These are phyloP conservation scores for Odontamblyopus lacepedii DNA, from an alignment of 2,797 vertebrate species.

Conservation along the genomic window DNA sequence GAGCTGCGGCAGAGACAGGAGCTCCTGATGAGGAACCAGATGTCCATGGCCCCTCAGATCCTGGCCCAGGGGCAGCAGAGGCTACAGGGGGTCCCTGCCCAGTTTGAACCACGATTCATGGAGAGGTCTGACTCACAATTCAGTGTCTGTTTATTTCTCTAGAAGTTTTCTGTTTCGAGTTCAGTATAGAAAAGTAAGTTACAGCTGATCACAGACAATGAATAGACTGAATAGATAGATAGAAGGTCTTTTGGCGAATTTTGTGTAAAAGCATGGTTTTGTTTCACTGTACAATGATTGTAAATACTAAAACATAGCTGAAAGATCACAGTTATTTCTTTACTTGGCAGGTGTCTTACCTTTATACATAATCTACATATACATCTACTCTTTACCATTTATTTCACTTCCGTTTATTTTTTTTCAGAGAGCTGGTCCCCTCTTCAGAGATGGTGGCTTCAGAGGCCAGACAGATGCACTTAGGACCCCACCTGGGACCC, in stretches of 20 bases:
- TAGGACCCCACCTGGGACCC: slow-evolving; percentile 83
- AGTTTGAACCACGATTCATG: slow-evolving; percentile 86
- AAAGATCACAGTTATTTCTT: too few species aligned
- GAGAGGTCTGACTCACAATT: slow-evolving; percentile 76
- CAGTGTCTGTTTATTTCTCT: slow-evolving; percentile 7
- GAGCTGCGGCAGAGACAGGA: slow-evolving; percentile 89
- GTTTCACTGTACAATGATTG: too few species aligned
- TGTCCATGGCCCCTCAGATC: slow-evolving; percentile 88
- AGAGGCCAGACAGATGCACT: slow-evolving; percentile 87
- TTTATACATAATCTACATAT: too few species aligned
- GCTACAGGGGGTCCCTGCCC: slow-evolving; percentile 81
- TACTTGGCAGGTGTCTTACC: too few species aligned
- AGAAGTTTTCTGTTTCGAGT: neutral
- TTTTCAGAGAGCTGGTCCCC: slow-evolving; percentile 83
- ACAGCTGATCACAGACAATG: neutral
- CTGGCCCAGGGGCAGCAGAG: slow-evolving; percentile 85
- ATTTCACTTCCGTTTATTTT: neutral
- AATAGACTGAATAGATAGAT: neutral
- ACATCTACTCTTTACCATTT: too few species aligned
- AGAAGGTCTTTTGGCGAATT: neutral
- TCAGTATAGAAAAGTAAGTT: neutral
- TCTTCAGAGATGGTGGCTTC: slow-evolving; percentile 83
- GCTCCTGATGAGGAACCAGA: slow-evolving; percentile 90
- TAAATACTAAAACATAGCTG: too few species aligned
- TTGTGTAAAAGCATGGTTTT: neutral